Evolutionary conservation across 2,888 invertebrate species (phyloP), one percentile per base, ranked within the genome.

Genomic region (Trypoxylon attenuatum): DNA sequence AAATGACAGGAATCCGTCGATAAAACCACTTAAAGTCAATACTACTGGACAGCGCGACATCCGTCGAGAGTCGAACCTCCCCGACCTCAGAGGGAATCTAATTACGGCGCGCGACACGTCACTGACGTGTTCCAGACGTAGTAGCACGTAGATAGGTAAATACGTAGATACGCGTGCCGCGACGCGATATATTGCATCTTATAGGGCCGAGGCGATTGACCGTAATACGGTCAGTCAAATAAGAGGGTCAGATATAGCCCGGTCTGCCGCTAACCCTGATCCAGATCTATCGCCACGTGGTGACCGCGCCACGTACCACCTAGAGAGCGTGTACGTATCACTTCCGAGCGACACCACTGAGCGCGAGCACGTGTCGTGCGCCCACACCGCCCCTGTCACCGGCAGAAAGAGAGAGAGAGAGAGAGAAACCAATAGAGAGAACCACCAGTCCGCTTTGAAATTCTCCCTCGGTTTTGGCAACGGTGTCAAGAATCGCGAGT

Each of bases 221-320:
- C 80, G 81, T 82, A 82, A 82, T 84, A 83, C 80, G 78, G 76
- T 73, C 81, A 80, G 82, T 83, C 81, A 84, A 85, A 82, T 84
- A 85, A 85, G 83, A 84, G 85, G 84, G 85, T 86, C 85, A 85
- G 77, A 83, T 86, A 86, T 86, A 86, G 83, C 74, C 82, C 69
- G 71, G 33, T n/a, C n/a, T n/a, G n/a, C 66, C 78, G 80, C 79
- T 86, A 86, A 86, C 86, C 85, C 86, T 86, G 86, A 85, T 86
- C 86, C 82, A 85, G 81, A 86, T 86, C 78, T 82, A 85, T 84
- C 80, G 80, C 84, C 85, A 84, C 85, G 84, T 85, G 85, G 82
- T 84, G 76, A 58, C 43, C 50, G 39, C 45, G 21, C 23, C 45
- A n/a, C 49, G n/a, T 16, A 10, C 2, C n/a, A n/a, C n/a, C n/a